Conservation (phyloP, 2,797 vertebrate species). For the Naso thynnoides region DNA sequence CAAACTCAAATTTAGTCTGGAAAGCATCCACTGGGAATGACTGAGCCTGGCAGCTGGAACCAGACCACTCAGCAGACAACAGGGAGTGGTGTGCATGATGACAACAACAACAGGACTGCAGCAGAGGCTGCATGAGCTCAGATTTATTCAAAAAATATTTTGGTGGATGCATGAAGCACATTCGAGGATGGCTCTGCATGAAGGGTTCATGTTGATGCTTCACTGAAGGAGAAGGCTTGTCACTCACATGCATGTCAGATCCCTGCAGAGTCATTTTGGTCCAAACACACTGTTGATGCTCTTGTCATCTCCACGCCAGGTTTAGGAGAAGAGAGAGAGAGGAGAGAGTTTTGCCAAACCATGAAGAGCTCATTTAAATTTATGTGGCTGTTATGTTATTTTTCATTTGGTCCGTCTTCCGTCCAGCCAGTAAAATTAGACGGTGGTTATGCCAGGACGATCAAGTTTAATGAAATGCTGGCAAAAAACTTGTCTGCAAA, state of each 20-base stretch:
- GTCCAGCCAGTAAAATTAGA: constrained; percentile 37
- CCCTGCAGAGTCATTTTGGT: constrained; percentile 9
- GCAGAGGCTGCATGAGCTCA: constrained; percentile 1
- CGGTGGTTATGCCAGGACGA: constrained; percentile 24
- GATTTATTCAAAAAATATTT: constrained; percentile 1
- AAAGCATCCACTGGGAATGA: constrained; percentile 46
- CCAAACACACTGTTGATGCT: constrained; percentile 11
- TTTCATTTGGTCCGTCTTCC: constrained; percentile 46
- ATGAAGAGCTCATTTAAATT: constrained; percentile 53
- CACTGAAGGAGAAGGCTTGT: not conserved
- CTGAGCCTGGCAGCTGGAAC: constrained; percentile 35
- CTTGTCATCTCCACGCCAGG: constrained; percentile 1
- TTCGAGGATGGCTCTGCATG: not conserved
- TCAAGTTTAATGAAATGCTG: constrained; percentile 41
- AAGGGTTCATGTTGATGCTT: not conserved
- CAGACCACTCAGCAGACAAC: constrained; percentile 42
- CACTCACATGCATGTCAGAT: constrained; percentile 10
- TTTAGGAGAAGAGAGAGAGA: constrained; percentile 8
- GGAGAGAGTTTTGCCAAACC: constrained; percentile 51
- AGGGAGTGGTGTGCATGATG: constrained; percentile 21
- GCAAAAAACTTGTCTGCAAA: constrained; percentile 4
- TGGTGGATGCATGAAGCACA: not conserved
- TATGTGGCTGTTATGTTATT: constrained; percentile 59
- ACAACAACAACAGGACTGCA: constrained; percentile 7
- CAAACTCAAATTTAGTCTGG: constrained; percentile 55